A percentile compares a stretch with the other conserved stretches of the same genome.
Conservation (phyloP, 2,113 vertebrate species). For the Eulacestoma nigropectus region DNA sequence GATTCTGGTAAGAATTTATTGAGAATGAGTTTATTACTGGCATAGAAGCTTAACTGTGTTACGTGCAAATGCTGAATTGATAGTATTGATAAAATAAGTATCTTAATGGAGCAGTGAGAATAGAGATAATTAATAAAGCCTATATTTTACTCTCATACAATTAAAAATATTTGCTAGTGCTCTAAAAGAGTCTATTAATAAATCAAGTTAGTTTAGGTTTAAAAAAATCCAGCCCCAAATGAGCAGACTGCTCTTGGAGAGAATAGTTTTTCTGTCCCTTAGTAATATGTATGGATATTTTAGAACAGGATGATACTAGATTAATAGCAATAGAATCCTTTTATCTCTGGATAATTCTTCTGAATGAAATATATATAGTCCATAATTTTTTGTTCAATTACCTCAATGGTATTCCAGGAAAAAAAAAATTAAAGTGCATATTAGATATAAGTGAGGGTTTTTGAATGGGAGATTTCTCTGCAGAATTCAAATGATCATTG, state of each 20-base stretch:
- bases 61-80: neutral
- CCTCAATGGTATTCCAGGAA: neutral
- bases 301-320: neutral
- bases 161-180: neutral
- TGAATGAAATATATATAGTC: neutral
- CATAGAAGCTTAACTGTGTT: neutral
- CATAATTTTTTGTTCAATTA: neutral
- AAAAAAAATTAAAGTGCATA: neutral
- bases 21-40: neutral
- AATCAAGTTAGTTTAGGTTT: neutral
- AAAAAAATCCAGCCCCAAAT: neutral
- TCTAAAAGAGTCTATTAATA: neutral
- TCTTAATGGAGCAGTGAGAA: neutral
- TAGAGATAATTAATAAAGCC: neutral
- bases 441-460: neutral
- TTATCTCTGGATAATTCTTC: neutral
- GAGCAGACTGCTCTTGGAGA: neutral
- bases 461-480: neutral
- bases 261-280: neutral
- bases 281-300: neutral
- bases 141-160: neutral
- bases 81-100: neutral
- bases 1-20: slow-evolving; percentile 88
- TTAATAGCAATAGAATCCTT: neutral
- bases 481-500: neutral